Conservation (phyloP, 2,797 vertebrate genomes). For the Sebastes aleutianus region DNA sequence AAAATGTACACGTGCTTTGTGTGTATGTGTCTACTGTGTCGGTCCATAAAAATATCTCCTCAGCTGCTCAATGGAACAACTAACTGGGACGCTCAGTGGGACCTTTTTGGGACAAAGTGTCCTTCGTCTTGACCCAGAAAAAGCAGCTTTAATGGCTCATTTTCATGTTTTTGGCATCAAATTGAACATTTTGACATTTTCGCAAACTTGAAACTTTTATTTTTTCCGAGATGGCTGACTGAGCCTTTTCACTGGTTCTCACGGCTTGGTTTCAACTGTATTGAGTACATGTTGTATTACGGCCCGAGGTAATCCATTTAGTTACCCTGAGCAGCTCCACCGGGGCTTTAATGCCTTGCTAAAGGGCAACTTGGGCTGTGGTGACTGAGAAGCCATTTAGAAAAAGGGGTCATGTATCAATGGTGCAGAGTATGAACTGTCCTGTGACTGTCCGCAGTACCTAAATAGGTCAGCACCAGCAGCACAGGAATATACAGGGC, state of each 20-base stretch:
- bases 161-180: neutral
- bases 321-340: neutral
- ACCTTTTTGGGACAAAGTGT: neutral
- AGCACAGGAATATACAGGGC: neutral
- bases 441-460: neutral
- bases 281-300: neutral
- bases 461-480: neutral
- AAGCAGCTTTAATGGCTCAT: neutral
- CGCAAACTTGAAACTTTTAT: neutral
- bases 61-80: neutral
- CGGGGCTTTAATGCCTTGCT: neutral
- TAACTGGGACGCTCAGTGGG: neutral
- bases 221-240: neutral
- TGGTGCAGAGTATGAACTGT: neutral
- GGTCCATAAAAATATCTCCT: neutral
- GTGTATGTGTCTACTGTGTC: neutral
- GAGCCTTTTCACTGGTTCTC: neutral
- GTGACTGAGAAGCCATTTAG: neutral
- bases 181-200: neutral
- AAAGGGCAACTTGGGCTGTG: neutral
- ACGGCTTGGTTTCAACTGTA: neutral
- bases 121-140: neutral
- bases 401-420: neutral
- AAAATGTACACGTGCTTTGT: neutral
- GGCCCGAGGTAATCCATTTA: neutral